These are phyloP conservation scores for Alces alces DNA, from an alignment of 2,113 vertebrate genomes.

Conservation along the genomic window DNA sequence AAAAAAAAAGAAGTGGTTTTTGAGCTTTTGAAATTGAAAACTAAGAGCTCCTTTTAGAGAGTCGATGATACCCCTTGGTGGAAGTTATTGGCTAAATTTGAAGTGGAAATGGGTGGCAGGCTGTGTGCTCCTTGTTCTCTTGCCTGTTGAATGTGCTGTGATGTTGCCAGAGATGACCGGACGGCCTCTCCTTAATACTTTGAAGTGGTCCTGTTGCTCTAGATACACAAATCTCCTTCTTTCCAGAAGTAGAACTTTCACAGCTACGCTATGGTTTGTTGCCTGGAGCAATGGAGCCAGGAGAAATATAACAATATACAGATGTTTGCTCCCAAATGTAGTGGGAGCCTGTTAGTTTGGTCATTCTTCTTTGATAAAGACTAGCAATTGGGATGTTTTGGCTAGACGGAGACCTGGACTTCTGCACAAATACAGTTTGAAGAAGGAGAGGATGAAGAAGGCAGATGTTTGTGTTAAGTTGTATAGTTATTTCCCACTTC, in stretches of 20 bases:
- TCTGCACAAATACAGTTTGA: not conserved
- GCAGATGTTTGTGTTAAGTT: not conserved
- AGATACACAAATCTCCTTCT: not conserved
- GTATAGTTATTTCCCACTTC: not conserved
- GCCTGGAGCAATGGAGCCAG: not conserved
- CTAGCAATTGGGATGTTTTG: not conserved
- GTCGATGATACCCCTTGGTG: not conserved
- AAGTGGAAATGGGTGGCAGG: not conserved
- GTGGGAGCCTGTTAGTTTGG: not conserved
- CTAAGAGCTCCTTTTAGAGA: not conserved
- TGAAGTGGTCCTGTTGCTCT: not conserved
- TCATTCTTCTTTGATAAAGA: conserved; percentile 8
- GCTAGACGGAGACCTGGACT: not conserved
- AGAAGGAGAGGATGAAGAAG: not conserved
- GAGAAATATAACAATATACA: not conserved
- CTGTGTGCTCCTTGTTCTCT: not conserved
- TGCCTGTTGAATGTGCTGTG: not conserved
- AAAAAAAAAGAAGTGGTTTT: conserved; percentile 27
- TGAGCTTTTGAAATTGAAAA: not conserved
- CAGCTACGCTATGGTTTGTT: not conserved
- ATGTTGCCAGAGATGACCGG: not conserved
- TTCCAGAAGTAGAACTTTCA: not conserved
- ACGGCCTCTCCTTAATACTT: not conserved
- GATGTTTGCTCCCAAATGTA: not conserved
- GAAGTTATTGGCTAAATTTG: not conserved